Evolutionary conservation across 2,888 invertebrate species (phyloP).

Genomic region (Torymus texanus): DNA sequence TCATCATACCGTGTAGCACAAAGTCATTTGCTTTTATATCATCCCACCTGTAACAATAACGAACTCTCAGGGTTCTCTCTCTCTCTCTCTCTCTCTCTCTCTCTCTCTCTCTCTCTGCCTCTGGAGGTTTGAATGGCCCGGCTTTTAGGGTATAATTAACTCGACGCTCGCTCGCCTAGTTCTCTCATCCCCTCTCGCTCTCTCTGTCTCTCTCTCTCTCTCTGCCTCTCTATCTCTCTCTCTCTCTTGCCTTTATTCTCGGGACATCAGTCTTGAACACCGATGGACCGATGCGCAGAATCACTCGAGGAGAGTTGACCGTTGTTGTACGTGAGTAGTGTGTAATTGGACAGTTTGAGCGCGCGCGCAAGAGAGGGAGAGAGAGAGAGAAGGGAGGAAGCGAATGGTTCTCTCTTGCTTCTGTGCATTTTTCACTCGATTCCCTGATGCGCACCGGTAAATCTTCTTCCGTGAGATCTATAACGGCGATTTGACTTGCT

Average conservation of each 20-base stretch:
- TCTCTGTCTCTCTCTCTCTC: neutral
- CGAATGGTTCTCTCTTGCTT: neutral
- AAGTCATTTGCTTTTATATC: conserved; percentile 11
- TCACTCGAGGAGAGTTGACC: conserved; percentile 7
- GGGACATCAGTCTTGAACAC: conserved; percentile 25
- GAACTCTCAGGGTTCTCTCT: neutral
- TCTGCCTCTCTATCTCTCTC: neutral
- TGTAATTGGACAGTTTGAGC: conserved; percentile 43
- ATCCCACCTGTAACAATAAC: conserved; percentile 7
- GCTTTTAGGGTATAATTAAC: conserved; percentile 44
- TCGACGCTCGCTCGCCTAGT: neutral
- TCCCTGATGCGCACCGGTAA: conserved; percentile 15
- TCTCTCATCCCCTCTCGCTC: neutral
- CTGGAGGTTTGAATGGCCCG: conserved; percentile 12
- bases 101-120: neutral
- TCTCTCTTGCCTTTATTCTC: conserved; percentile 33
- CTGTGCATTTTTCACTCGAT: conserved; percentile 33
- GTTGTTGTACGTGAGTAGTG: conserved; percentile 37
- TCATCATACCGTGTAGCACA: neutral
- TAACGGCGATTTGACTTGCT: neutral
- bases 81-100: too few species aligned
- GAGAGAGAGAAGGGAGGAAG: neutral
- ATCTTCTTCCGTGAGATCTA: neutral
- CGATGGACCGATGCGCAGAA: conserved; percentile 20
- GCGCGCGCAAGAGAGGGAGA: neutral